Percentiles rank a stretch among this genome's conserved stretches.
Evolutionary conservation across 2,797 vertebrate species (phyloP).

Genomic region (Liasis olivaceus): DNA sequence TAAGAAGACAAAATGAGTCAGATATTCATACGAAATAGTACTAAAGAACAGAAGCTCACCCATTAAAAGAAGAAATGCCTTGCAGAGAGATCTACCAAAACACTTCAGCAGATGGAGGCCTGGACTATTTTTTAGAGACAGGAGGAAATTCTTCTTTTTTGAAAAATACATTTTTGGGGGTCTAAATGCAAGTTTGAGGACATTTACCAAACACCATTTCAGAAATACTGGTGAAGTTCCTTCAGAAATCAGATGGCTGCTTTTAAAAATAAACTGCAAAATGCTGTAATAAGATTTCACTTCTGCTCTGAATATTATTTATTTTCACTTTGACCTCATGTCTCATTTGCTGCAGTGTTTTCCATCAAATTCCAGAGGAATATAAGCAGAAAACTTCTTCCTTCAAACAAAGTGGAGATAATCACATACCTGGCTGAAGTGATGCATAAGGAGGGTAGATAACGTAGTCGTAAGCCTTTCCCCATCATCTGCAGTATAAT

Average conservation of each 20-base stretch:
- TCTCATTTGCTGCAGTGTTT: not conserved
- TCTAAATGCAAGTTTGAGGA: not conserved
- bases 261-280: not conserved
- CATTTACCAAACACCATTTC: too few relatives aligned
- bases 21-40: not conserved
- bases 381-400: not conserved
- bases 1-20: too few relatives aligned
- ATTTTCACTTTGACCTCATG: not conserved
- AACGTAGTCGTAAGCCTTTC: not conserved
- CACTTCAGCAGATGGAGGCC: not conserved
- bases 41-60: too few relatives aligned
- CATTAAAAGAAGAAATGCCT: not conserved
- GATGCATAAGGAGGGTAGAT: not conserved
- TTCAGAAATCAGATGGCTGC: not conserved
- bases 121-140: not conserved
- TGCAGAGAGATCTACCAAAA: not conserved
- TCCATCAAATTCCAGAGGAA: not conserved
- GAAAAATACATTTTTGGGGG: not conserved
- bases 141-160: not conserved
- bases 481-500: not conserved
- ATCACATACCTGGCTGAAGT: conserved; percentile 4
- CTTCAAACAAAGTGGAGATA: not conserved
- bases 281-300: not conserved
- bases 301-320: not conserved
- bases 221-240: not conserved